Base-by-base conservation (phyloP, 2,888 invertebrate species). In the Allacma fusca region DNA sequence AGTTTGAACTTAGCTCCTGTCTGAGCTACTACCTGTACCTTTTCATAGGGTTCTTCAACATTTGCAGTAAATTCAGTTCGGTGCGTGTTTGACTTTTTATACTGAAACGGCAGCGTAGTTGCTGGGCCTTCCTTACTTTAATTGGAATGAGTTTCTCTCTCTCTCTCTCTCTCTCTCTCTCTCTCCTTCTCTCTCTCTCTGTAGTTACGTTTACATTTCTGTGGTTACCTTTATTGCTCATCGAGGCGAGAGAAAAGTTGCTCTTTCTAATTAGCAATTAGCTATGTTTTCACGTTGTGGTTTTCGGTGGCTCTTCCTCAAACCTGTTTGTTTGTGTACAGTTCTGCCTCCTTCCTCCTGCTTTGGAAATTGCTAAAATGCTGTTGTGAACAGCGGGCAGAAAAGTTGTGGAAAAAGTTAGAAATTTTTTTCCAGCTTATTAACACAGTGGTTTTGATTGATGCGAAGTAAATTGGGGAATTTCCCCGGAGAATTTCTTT, bases 261-360 rank as follows among this genome's bases (percentile, higher is more conserved):
- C 70, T 70, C 70, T 70, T 26, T 70, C 24, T 70, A 70, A 70
- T 70, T 70, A 70, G 70, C 50, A 70, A 26, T 70, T 70, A 70
- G 70, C 24, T 26, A 2, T 65, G 65, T 26, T 28, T 65, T 65
- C 65, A 24, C 44, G 28, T 70, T 50, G 70, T 26, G 70, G 70
- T 50, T 50, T 50, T n/a, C 16, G 2, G 7, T 50, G 2, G 7
- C 50, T n/a, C 2, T 16, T 16, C 50, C 16, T 50, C n/a, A 13
- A 50, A 2, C 50, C 50, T 19, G 19, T 50, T 12, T 19, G 19
- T 50, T 50, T 50, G 19, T 50, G 19, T 5, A 16, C 19, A 9
- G 1, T n/a, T 50, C 19, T 50, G 50, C n/a, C 34, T 50, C 2
- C 5, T 40, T 40, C 5, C 13, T 13, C 40, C 13, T 40, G 40